A percentile compares a stretch with the other conserved stretches of the same genome.
phyloP scores from a whole-genome alignment of 1,140 invertebrate species.

The Atopsyche davidsoni region DNA sequence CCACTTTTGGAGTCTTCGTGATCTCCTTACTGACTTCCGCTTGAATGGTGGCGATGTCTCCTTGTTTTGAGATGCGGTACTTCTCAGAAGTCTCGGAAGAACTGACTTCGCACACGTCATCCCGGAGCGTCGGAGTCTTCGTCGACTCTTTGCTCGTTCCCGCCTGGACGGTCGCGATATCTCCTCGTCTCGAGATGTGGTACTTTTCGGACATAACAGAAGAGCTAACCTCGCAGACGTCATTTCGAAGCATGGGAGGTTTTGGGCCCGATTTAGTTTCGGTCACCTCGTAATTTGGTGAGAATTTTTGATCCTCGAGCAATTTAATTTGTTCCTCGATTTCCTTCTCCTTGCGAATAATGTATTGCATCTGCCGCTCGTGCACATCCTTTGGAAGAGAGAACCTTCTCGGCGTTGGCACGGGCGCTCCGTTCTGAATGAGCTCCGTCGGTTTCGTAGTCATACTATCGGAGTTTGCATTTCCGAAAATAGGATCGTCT shows the following conservation, averaged over 20 bases:
- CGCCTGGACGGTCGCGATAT: slow-evolving; percentile 22
- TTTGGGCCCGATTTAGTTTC: slow-evolving; percentile 24
- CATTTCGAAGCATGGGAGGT: slow-evolving; percentile 15
- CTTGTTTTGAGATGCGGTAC: slow-evolving; percentile 30
- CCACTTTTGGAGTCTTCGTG: slow-evolving; percentile 32
- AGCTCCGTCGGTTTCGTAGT: slow-evolving; percentile 17
- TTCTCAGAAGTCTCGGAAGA: slow-evolving; percentile 25
- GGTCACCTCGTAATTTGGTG: slow-evolving; percentile 15
- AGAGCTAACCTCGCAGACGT: too few relatives aligned
- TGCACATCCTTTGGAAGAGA: slow-evolving; percentile 62
- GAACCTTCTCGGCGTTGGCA: slow-evolving; percentile 39
- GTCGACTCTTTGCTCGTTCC: slow-evolving; percentile 27
- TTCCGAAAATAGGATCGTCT: slow-evolving; percentile 27
- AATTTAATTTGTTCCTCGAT: slow-evolving; percentile 55
- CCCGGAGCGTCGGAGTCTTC: slow-evolving; percentile 32
- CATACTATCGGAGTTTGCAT: slow-evolving; percentile 21
- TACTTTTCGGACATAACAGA: slow-evolving; percentile 30
- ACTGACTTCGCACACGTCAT: slow-evolving; percentile 34
- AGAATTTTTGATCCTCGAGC: slow-evolving; percentile 50
- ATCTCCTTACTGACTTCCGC: slow-evolving; percentile 26
- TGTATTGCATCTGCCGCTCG: slow-evolving; percentile 62
- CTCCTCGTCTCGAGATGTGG: slow-evolving; percentile 26
- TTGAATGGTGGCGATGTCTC: slow-evolving; percentile 29
- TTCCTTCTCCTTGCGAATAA: slow-evolving; percentile 60
- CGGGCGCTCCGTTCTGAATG: slow-evolving; percentile 24